phyloP scores from a whole-genome alignment of 2,888 invertebrate genomes.

The Isoperla grammatica region DNA sequence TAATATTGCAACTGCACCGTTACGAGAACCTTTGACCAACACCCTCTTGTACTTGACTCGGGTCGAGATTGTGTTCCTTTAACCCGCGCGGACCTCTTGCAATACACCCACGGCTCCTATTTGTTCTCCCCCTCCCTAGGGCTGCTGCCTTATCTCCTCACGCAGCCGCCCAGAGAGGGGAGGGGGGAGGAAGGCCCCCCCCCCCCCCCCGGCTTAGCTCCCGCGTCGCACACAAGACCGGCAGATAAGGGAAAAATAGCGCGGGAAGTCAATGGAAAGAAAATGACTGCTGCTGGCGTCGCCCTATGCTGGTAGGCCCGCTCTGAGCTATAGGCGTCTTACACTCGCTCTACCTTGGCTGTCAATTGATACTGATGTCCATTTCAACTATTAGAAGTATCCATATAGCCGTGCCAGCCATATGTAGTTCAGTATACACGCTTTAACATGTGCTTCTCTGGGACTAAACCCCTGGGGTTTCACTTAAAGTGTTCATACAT shows the following conservation, averaged over 20 bases:
- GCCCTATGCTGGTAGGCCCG: background rate
- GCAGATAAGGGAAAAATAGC: background rate
- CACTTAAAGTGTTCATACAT: too few species aligned
- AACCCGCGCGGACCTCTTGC: too few species aligned
- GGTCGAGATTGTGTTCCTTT: too few species aligned
- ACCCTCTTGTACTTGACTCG: too few species aligned
- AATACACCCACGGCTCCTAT: background rate
- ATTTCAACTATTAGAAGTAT: background rate
- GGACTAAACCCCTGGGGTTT: too few species aligned
- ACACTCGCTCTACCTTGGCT: background rate
- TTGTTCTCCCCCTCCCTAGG: background rate
- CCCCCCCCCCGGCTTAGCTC: background rate
- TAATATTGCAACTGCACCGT: too few species aligned
- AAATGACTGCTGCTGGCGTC: background rate
- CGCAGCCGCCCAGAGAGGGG: conserved; percentile 4
- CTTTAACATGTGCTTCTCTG: too few species aligned
- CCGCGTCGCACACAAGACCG: background rate
- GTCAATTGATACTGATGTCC: background rate
- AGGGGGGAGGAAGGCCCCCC: too few species aligned
- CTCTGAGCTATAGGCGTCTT: background rate
- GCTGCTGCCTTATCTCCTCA: background rate
- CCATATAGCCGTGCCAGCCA: background rate
- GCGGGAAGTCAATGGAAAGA: conserved; percentile 5
- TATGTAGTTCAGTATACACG: too few species aligned
- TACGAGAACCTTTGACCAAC: too few species aligned